Evolutionary conservation across 2,797 vertebrate genomes (phyloP).

Genomic region (Periophthalmus magnuspinnatus): DNA sequence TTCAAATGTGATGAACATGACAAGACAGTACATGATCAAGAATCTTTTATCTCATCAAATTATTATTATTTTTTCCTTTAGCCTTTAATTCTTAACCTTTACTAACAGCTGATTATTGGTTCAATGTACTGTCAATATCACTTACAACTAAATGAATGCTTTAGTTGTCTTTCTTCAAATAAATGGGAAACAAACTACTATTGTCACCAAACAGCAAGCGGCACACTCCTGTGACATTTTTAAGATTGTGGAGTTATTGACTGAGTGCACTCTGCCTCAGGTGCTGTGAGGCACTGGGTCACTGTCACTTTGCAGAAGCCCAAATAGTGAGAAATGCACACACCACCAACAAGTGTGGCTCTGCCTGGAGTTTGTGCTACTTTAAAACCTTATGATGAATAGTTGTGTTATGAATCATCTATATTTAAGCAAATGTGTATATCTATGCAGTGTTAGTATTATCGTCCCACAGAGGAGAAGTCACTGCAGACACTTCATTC

Average conservation of each 20-base stretch:
- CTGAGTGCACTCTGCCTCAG: slow-evolving; percentile 39
- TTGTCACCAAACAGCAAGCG: slow-evolving; percentile 14
- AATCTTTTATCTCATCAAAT: not conserved
- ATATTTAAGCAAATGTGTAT: not conserved
- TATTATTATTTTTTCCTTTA: not conserved
- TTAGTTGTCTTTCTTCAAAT: not conserved
- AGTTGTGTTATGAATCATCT: not conserved
- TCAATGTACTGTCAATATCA: not conserved
- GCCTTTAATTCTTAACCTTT: not conserved
- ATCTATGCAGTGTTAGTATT: not conserved
- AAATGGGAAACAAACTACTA: not conserved
- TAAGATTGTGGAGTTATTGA: slow-evolving; percentile 39
- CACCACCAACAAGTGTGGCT: slow-evolving; percentile 8
- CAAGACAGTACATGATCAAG: not conserved
- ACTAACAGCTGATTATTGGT: not conserved
- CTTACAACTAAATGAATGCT: not conserved
- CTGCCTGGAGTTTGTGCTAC: slow-evolving; percentile 9
- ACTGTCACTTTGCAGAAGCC: slow-evolving; percentile 21
- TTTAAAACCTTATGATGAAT: not conserved
- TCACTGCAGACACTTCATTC: slow-evolving; percentile 22
- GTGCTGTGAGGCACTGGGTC: slow-evolving; percentile 33
- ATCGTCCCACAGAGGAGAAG: not conserved
- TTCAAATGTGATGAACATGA: not conserved
- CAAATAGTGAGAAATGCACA: slow-evolving; percentile 23
- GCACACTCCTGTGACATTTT: slow-evolving; percentile 18